Conservation (phyloP, 2,113 vertebrate species). For the Charina bottae region DNA sequence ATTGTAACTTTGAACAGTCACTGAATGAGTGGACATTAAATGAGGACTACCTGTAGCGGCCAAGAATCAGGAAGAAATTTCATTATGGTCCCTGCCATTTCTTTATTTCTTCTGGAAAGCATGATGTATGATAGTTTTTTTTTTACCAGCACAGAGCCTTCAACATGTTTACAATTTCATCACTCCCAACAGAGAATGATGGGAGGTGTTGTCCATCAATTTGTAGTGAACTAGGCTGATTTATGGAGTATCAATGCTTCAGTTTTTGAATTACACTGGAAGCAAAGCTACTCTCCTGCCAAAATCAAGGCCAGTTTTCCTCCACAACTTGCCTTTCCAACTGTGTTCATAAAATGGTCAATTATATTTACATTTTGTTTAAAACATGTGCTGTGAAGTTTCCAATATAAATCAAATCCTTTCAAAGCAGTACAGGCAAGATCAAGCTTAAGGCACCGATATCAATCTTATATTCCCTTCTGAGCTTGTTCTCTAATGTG, state of each 20-base stretch:
- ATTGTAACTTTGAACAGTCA: background rate
- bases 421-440: conserved; percentile 19
- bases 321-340: conserved; percentile 21
- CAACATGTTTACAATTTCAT: background rate
- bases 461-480: background rate
- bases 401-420: conserved; percentile 43
- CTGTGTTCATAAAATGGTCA: background rate
- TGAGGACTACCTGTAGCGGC: background rate
- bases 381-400: rapidly evolving
- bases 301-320: background rate
- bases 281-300: background rate
- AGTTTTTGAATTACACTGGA: conserved; percentile 29
- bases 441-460: conserved; percentile 1
- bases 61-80: conserved; percentile 18
- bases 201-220: background rate
- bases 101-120: conserved; percentile 5
- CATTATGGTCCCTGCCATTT: background rate
- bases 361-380: background rate
- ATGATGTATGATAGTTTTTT: conserved; percentile 20
- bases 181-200: background rate
- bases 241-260: conserved; percentile 21
- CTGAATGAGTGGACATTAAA: background rate
- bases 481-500: background rate
- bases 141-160: background rate
- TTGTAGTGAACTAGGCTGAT: background rate